A percentile compares a stretch with the other conserved stretches of the same genome.
Conservation (phyloP, 2,797 vertebrate genomes). For the Characodon lateralis region DNA sequence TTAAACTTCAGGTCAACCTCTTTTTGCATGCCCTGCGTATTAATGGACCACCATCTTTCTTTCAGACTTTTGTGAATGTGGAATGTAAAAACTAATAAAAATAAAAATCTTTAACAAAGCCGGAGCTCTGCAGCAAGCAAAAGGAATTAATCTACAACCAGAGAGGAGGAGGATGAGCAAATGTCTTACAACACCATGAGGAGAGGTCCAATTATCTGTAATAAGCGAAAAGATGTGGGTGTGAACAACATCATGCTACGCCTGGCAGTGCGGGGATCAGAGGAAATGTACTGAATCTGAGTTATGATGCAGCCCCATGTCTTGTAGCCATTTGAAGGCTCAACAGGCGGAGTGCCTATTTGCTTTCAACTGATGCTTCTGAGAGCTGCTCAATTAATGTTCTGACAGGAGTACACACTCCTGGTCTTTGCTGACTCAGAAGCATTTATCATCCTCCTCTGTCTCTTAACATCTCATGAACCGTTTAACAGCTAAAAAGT, state of each 20-base stretch:
- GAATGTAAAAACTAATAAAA: background rate
- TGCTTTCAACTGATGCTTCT: background rate
- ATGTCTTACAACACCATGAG: background rate
- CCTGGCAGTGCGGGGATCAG: background rate
- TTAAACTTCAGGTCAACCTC: background rate
- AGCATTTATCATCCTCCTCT: background rate
- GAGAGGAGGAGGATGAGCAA: background rate
- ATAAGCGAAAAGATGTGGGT: constrained; percentile 4
- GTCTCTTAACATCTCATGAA: background rate
- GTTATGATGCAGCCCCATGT: background rate
- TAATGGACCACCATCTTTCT: background rate
- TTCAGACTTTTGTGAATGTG: background rate
- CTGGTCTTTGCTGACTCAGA: constrained; percentile 5
- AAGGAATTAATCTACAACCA: background rate
- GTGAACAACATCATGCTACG: background rate
- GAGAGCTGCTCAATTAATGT: constrained; percentile 10
- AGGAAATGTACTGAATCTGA: constrained; percentile 8
- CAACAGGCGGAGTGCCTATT: constrained; percentile 2
- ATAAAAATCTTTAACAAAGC: background rate
- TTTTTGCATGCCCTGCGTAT: background rate
- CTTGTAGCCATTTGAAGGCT: constrained; percentile 5
- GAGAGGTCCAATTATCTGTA: constrained; percentile 16
- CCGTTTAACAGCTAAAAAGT: background rate
- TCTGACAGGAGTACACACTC: constrained; percentile 6
- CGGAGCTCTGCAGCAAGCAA: background rate